A percentile compares a stretch with the other conserved stretches of the same genome.
Evolutionary conservation across 1,140 invertebrate genomes (phyloP).

Genomic region (Meloidogyne floridensis): DNA sequence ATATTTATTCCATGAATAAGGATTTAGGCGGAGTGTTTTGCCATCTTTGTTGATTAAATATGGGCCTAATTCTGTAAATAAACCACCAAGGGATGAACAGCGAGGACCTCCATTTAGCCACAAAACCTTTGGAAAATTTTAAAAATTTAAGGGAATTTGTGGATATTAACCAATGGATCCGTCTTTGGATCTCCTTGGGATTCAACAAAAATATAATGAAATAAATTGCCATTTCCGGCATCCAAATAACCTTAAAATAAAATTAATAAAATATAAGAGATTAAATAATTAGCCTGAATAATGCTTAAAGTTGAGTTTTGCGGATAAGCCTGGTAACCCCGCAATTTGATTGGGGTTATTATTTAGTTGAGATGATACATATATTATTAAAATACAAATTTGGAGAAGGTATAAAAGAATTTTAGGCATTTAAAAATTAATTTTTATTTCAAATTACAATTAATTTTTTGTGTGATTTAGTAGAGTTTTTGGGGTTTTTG

Average conservation of each 20-base stretch:
- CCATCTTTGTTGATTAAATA: slow-evolving; percentile 67
- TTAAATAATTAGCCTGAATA: slow-evolving; percentile 57
- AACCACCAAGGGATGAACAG: slow-evolving; percentile 69
- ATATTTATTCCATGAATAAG: slow-evolving; percentile 19
- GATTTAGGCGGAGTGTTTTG: slow-evolving; percentile 62
- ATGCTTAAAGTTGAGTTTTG: slow-evolving; percentile 50
- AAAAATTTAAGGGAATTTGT: slow-evolving; percentile 64
- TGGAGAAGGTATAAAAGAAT: too few relatives aligned
- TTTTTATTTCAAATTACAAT: too few relatives aligned
- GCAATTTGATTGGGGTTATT: slow-evolving; percentile 19
- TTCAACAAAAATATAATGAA: slow-evolving; percentile 34
- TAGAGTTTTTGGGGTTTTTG: too few relatives aligned
- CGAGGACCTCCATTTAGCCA: slow-evolving; percentile 72
- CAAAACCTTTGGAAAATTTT: slow-evolving; percentile 67
- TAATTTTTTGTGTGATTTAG: too few relatives aligned
- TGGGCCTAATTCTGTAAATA: slow-evolving; percentile 70
- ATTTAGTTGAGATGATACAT: too few relatives aligned
- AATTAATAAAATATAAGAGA: neutral
- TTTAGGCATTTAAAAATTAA: too few relatives aligned
- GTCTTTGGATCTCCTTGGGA: slow-evolving; percentile 69
- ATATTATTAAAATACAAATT: too few relatives aligned
- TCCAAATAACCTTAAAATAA: slow-evolving; percentile 7
- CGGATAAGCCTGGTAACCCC: slow-evolving; percentile 54
- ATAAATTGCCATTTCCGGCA: slow-evolving; percentile 26
- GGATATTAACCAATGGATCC: slow-evolving; percentile 66